These are phyloP conservation scores for Oscarella lobularis DNA, from an alignment of 37 sponge, comb jelly and placozoan genomes.

Conservation along the genomic window DNA sequence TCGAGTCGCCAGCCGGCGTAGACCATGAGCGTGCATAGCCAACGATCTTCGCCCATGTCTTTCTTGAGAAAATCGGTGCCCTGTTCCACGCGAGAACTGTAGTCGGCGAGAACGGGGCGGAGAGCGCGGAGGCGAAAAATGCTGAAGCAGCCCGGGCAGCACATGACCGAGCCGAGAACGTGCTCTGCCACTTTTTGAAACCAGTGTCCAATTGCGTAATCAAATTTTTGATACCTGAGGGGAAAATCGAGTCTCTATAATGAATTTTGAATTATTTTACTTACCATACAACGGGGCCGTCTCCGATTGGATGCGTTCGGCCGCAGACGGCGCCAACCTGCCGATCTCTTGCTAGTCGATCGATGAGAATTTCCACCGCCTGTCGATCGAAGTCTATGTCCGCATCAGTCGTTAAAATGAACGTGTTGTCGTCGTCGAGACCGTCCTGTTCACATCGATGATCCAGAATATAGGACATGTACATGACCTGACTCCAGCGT, in stretches of 20 bases:
- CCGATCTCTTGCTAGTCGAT: constrained; percentile 45
- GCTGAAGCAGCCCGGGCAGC: constrained; percentile 80
- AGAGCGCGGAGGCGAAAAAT: constrained; percentile 63
- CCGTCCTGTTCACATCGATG: constrained; percentile 47
- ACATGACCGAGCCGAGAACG: constrained; percentile 71
- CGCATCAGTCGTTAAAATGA: constrained; percentile 85
- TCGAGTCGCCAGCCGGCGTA: constrained; percentile 67
- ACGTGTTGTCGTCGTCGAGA: constrained; percentile 34
- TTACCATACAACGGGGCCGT: constrained; percentile 78
- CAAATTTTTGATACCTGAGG: constrained; percentile 44
- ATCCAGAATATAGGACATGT: constrained; percentile 74
- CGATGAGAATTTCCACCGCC: constrained; percentile 57
- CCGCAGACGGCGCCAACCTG: constrained; percentile 74
- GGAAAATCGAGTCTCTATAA: too few relatives aligned
- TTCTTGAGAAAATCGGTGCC: constrained; percentile 71
- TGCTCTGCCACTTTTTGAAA: constrained; percentile 25
- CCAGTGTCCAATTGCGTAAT: constrained; percentile 11
- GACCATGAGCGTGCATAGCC: constrained; percentile 82
- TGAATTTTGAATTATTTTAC: too few relatives aligned
- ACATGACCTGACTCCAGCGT: constrained; percentile 85
- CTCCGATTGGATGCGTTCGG: constrained; percentile 76
- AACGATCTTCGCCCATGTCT: constrained; percentile 91
- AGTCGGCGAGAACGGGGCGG: constrained; percentile 34
- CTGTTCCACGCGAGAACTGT: constrained; percentile 28
- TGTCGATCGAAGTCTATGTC: constrained; percentile 69